Conservation (phyloP, 2,888 invertebrate species). For the Nymphalis c-album region DNA sequence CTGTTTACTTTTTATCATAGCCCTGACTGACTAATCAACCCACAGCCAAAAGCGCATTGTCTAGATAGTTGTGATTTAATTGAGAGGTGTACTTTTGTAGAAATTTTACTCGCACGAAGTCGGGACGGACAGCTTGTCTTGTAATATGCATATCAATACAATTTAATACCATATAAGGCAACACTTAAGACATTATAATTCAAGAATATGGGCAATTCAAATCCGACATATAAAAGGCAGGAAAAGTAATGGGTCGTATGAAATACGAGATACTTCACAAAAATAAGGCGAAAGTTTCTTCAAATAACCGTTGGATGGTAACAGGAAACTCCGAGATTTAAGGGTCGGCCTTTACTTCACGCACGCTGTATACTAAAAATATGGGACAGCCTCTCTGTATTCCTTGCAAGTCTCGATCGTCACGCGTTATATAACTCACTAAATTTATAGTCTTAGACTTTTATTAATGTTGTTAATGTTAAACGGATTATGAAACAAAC, state of each 20-base stretch:
- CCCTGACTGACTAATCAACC: too few species aligned
- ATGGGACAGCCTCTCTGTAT: conserved; percentile 28
- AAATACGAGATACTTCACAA: conserved; percentile 16
- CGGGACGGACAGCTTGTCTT: too few species aligned
- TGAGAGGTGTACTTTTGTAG: too few species aligned
- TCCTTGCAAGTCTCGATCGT: conserved; percentile 24
- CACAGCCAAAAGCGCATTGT: too few species aligned
- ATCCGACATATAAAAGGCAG: conserved; percentile 7
- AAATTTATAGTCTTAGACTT: conserved; percentile 25
- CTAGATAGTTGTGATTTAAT: too few species aligned
- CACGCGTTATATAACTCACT: conserved; percentile 30
- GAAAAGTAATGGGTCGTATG: conserved; percentile 20
- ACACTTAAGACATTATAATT: background rate
- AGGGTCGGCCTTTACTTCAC: conserved; percentile 24
- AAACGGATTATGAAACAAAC: conserved; percentile 6
- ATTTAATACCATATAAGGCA: background rate
- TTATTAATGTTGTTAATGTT: conserved; percentile 17
- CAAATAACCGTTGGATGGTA: conserved; percentile 32
- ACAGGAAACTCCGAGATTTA: conserved; percentile 29
- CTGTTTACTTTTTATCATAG: too few species aligned
- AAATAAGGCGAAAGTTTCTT: conserved; percentile 23
- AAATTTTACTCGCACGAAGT: too few species aligned
- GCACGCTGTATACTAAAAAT: conserved; percentile 26
- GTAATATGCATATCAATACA: too few species aligned
- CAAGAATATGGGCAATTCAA: conserved; percentile 6